phyloP scores from a whole-genome alignment of 1,140 invertebrate species.

The Tetramorium simillimum region DNA sequence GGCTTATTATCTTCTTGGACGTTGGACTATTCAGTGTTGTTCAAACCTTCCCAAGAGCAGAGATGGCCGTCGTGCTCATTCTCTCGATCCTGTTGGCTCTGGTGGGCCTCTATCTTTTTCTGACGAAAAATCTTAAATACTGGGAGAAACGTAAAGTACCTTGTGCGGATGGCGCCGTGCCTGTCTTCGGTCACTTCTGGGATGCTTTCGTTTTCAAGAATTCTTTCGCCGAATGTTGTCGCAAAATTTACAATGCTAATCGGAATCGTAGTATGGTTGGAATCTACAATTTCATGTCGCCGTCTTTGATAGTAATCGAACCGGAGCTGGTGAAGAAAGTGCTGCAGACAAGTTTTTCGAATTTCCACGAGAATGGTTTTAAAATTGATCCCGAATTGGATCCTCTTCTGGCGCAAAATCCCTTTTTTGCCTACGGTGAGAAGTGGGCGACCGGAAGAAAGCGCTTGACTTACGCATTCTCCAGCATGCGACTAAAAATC shows the following conservation, averaged over 20 bases:
- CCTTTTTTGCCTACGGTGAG: slow-evolving; percentile 74
- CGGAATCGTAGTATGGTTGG: slow-evolving; percentile 73
- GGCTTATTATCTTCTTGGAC: neutral
- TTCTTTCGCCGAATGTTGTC: slow-evolving; percentile 37
- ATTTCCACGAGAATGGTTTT: slow-evolving; percentile 65
- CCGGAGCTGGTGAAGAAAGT: slow-evolving; percentile 77
- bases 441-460: slow-evolving; percentile 63
- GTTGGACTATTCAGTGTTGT: neutral
- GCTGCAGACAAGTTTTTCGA: slow-evolving; percentile 76
- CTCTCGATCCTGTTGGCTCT: neutral
- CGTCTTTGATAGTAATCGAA: slow-evolving; percentile 75
- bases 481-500: slow-evolving; percentile 67
- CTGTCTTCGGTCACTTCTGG: slow-evolving; percentile 74
- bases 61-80: slow-evolving; percentile 71
- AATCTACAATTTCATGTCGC: slow-evolving; percentile 71
- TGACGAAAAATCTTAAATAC: slow-evolving; percentile 69
- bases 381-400: slow-evolving; percentile 58
- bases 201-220: slow-evolving; percentile 47
- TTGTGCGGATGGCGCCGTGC: slow-evolving; percentile 70
- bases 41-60: neutral
- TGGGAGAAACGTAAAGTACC: slow-evolving; percentile 83
- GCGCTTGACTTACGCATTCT: slow-evolving; percentile 60
- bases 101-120: slow-evolving; percentile 1
- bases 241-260: slow-evolving; percentile 64
- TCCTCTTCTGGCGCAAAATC: slow-evolving; percentile 73